These are phyloP conservation scores for Oxyruncus cristatus DNA, from an alignment of 2,113 vertebrate genomes.

Conservation along the genomic window DNA sequence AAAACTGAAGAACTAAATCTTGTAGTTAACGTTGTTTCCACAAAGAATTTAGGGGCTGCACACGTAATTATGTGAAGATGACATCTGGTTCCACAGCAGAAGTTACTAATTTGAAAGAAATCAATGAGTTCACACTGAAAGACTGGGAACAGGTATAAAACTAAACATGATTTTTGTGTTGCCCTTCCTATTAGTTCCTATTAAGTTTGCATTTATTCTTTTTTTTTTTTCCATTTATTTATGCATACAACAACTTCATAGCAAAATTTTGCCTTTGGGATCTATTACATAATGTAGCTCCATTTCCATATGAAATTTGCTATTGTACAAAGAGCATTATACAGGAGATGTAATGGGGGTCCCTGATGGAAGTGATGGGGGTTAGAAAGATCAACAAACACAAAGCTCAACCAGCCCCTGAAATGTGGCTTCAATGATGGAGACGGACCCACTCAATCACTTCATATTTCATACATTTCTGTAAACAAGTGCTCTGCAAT, in stretches of 20 bases:
- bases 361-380: neutral
- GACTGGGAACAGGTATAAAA: neutral
- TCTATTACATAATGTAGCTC: neutral
- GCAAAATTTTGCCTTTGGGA: neutral
- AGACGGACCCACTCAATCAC: neutral
- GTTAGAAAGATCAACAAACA: neutral
- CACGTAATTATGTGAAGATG: neutral
- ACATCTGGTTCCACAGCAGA: neutral
- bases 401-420: neutral
- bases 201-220: neutral
- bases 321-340: neutral
- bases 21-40: neutral
- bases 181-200: neutral
- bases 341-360: neutral
- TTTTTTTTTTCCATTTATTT: neutral
- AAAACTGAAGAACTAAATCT: slow-evolving; percentile 19
- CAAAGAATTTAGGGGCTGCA: neutral
- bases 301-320: neutral
- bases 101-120: neutral
- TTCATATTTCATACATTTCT: neutral
- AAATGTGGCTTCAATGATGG: neutral
- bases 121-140: neutral
- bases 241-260: neutral
- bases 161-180: neutral
- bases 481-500: neutral